A percentile compares a stretch with the other conserved stretches of the same genome.
Conservation (phyloP, 2,797 vertebrate genomes). For the Squalus acanthias region DNA sequence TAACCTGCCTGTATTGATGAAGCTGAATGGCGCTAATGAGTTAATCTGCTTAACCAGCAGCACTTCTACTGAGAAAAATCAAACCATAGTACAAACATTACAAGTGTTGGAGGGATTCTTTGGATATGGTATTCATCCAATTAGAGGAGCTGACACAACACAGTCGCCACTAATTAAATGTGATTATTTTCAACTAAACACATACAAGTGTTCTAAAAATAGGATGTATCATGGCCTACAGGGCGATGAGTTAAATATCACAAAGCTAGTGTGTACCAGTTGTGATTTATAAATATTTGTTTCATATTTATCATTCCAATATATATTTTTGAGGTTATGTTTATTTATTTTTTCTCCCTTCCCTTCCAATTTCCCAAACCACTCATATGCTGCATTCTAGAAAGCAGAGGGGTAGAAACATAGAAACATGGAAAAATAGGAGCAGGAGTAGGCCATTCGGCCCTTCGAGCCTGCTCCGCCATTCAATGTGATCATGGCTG, state of each 20-base stretch:
- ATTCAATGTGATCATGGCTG: no score
- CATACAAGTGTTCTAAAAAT: background rate
- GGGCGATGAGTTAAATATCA: background rate
- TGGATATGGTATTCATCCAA: background rate
- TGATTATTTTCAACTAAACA: slow-evolving; percentile 13
- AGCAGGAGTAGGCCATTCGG: no score
- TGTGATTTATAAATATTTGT: background rate
- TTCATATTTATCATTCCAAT: background rate
- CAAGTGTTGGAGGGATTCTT: background rate
- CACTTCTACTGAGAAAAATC: background rate
- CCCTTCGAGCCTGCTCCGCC: no score
- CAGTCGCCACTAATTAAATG: background rate
- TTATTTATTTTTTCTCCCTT: background rate
- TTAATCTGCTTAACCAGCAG: background rate
- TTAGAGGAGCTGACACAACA: background rate
- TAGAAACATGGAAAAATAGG: no score
- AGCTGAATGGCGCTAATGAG: background rate
- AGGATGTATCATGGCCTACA: background rate
- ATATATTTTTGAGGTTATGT: background rate
- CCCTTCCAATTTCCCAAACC: background rate
- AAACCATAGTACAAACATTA: background rate
- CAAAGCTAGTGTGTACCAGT: background rate
- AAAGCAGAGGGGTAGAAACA: background rate
- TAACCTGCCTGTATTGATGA: background rate
- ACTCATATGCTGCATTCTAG: background rate